phyloP scores from a whole-genome alignment of 1,140 invertebrate species.

The Pseudomyrmex cubaensis region DNA sequence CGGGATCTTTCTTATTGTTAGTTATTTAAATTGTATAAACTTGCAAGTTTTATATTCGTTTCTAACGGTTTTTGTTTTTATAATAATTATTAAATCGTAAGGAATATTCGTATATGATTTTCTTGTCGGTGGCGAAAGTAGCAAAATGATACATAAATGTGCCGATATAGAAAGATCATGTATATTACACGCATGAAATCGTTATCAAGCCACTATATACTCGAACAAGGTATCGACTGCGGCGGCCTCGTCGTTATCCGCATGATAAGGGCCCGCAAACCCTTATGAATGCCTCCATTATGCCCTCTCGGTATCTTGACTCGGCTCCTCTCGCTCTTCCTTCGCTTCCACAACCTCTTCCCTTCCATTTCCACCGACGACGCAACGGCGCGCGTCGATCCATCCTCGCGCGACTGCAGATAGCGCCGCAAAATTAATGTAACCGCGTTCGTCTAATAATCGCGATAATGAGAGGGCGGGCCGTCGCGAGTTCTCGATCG shows the following conservation, averaged over 20 bases:
- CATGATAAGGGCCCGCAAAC: conserved; percentile 82
- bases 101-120: too few relatives aligned
- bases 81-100: too few relatives aligned
- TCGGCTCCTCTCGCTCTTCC: not conserved
- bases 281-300: conserved; percentile 83
- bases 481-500: conserved; percentile 12
- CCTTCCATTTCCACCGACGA: conserved; percentile 42
- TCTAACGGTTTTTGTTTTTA: too few relatives aligned
- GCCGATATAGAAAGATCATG: too few relatives aligned
- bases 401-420: conserved; percentile 40
- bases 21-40: too few relatives aligned
- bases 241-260: conserved; percentile 77
- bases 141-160: too few relatives aligned
- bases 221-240: conserved; percentile 70
- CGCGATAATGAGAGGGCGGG: conserved; percentile 48
- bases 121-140: too few relatives aligned
- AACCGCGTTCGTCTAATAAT: conserved; percentile 56
- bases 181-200: conserved; percentile 32
- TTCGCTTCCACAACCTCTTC: not conserved
- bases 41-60: too few relatives aligned
- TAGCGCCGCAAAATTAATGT: conserved; percentile 55
- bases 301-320: conserved; percentile 65
- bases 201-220: conserved; percentile 73
- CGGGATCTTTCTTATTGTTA: too few relatives aligned
- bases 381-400: conserved; percentile 35